Conservation (phyloP, 2,797 vertebrate species). For the Ataeniobius toweri region DNA sequence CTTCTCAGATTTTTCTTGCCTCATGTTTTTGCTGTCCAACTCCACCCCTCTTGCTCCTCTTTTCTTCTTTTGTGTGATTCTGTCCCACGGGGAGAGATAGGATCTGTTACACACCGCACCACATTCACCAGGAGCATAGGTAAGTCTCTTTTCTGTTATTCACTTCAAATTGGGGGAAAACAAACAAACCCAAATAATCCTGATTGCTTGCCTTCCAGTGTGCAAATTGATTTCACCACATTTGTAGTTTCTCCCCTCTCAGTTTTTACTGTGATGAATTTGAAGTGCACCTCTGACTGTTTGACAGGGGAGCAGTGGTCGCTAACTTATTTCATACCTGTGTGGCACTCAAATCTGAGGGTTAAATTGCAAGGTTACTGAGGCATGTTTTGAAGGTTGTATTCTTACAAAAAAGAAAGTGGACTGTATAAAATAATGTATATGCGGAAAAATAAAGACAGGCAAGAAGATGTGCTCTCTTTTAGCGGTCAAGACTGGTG, state of each 20-base stretch:
- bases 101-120: slow-evolving; percentile 68
- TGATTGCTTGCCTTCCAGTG: slow-evolving; percentile 18
- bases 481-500: slow-evolving; percentile 34
- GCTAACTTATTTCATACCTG: slow-evolving; percentile 62
- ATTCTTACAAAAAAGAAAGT: background rate
- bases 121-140: slow-evolving; percentile 66
- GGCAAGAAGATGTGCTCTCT: slow-evolving; percentile 15
- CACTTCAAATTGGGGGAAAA: slow-evolving; percentile 37
- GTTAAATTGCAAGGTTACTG: slow-evolving; percentile 8
- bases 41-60: slow-evolving; percentile 8
- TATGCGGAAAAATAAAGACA: slow-evolving; percentile 2
- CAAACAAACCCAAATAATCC: slow-evolving; percentile 2
- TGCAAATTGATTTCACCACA: slow-evolving; percentile 43
- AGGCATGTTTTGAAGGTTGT: background rate
- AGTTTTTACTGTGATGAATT: slow-evolving; percentile 38
- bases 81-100: slow-evolving; percentile 63
- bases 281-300: slow-evolving; percentile 40
- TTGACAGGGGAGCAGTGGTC: slow-evolving; percentile 23
- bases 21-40: slow-evolving; percentile 10
- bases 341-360: slow-evolving; percentile 9
- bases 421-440: background rate
- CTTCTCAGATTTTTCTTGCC: slow-evolving; percentile 28
- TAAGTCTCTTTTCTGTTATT: slow-evolving; percentile 62
- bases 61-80: slow-evolving; percentile 42
- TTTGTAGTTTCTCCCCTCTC: slow-evolving; percentile 36